Evolutionary conservation across 1,140 invertebrate genomes (phyloP), one percentile per base, ranked within the genome.

Genomic region (Drosophila saltans): DNA sequence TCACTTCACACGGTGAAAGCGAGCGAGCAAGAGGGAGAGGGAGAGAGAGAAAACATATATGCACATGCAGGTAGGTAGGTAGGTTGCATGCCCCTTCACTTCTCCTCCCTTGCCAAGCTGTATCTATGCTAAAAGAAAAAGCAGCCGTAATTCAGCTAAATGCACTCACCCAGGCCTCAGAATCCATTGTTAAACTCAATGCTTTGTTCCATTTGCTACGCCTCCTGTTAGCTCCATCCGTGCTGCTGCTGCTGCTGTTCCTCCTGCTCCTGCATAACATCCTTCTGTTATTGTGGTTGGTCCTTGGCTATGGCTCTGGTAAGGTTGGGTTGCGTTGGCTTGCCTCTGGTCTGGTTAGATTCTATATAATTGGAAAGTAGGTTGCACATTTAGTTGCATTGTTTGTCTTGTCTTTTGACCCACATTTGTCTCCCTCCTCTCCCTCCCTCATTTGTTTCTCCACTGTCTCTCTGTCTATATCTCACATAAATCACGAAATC

Each of bases 121-220:
- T 59, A 74, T 68, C 64, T 70, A 43, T 24, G 28, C 67, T 66
- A 48, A 66, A 73, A 63, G 69, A 81, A 72, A 76, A 79, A 68
- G 65, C 55, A 70, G 74, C 80, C 65, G 80, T 89, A 84, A 80
- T 84, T 89, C 84, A 88, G 84, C 83, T 89, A 89, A 88, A 88
- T 88, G 84, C 83, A 88, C 84, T 88, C 83, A 84, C 75, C 74
- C 84, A 72, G 75, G 64, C 64, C 39, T 41, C 45, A 43, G 39
- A 52, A 55, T 74, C 55, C 61, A 65, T 78, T 75, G 67, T 79
- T 30, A 28, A 43, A 58, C 39, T 21, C 10, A 26, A 30, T 40
- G 48, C 66, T 81, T 81, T 81, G 78, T 81, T 72, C 43, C 63
- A 24, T 45, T 24, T 62, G 24, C 57, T 30, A 43, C 41, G 41